These are phyloP conservation scores for Drosophila rubida DNA, from an alignment of 2,888 invertebrate species.

Conservation along the genomic window DNA sequence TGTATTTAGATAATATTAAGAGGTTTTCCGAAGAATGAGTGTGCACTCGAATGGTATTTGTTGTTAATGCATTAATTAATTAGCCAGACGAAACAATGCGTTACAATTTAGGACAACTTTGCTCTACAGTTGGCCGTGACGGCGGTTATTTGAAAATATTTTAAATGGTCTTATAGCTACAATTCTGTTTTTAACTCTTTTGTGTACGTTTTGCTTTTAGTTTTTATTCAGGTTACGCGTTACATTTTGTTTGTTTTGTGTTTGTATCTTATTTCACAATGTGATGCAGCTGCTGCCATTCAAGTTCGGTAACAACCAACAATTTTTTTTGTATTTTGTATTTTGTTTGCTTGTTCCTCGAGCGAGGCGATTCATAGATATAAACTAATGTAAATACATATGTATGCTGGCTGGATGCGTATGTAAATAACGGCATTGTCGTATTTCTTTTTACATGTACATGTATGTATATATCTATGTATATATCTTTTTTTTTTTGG, in stretches of 20 bases:
- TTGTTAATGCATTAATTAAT: conserved; percentile 21
- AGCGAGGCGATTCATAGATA: conserved; percentile 39
- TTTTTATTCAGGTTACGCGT: conserved; percentile 68
- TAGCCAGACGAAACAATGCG: conserved; percentile 35
- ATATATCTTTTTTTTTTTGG: conserved; percentile 12
- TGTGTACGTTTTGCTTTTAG: conserved; percentile 48
- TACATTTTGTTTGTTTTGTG: conserved; percentile 53
- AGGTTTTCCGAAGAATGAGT: conserved; percentile 17
- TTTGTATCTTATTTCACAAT: conserved; percentile 49
- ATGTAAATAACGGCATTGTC: conserved; percentile 40
- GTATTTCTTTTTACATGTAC: conserved; percentile 29
- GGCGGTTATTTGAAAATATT: conserved; percentile 41
- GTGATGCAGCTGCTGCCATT: conserved; percentile 46
- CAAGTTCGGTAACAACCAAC: conserved; percentile 58
- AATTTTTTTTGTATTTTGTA: conserved; percentile 39
- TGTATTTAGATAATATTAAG: conserved; percentile 6
- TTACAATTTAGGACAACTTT: conserved; percentile 34
- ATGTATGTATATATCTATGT: conserved; percentile 24
- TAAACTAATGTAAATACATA: conserved; percentile 39
- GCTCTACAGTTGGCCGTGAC: conserved; percentile 28
- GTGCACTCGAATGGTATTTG: conserved; percentile 24
- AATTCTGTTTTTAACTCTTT: conserved; percentile 38
- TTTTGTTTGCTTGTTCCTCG: conserved; percentile 54
- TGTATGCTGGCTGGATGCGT: conserved; percentile 60
- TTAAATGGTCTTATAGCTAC: conserved; percentile 64